These are phyloP conservation scores for Iphiclides podalirius DNA, from an alignment of 2,888 invertebrate species.

Conservation along the genomic window DNA sequence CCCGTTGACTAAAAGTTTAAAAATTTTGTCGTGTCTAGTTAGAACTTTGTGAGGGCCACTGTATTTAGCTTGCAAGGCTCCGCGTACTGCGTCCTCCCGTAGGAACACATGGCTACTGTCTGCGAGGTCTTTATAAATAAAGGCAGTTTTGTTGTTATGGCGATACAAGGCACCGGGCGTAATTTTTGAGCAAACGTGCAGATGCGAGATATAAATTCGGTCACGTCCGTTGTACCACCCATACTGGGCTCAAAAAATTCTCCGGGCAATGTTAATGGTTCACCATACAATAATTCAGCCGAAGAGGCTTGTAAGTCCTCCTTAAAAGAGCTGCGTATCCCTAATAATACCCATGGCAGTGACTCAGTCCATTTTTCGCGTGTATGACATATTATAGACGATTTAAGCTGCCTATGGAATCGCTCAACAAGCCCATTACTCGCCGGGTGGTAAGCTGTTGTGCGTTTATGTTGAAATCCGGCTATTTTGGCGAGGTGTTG, in stretches of 20 bases:
- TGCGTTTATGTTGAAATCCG: conserved; percentile 28
- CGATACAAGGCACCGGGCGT: too few relatives aligned
- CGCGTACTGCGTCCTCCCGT: too few relatives aligned
- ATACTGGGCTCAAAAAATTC: conserved; percentile 24
- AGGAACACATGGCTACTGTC: too few relatives aligned
- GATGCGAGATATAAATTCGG: conserved; percentile 23
- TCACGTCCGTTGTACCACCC: conserved; percentile 8
- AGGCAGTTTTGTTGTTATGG: too few relatives aligned
- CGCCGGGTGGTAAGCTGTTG: conserved; percentile 35
- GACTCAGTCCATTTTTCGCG: conserved; percentile 25
- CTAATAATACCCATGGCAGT: conserved; percentile 29
- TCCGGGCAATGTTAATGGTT: conserved; percentile 31
- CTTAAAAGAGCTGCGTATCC: conserved; percentile 26
- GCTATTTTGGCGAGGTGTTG: neutral
- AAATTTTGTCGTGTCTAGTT: too few relatives aligned
- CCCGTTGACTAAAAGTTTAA: too few relatives aligned
- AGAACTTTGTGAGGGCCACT: too few relatives aligned
- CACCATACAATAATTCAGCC: conserved; percentile 33
- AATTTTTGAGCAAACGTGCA: too few relatives aligned
- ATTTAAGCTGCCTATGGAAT: conserved; percentile 28
- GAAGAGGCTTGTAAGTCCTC: conserved; percentile 30
- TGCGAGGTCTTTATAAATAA: too few relatives aligned
- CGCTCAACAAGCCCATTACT: conserved; percentile 35
- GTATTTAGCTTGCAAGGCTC: too few relatives aligned
- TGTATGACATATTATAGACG: conserved; percentile 23